Evolutionary conservation across 2,113 vertebrate genomes (phyloP).

Genomic region (Donacobius atricapilla): DNA sequence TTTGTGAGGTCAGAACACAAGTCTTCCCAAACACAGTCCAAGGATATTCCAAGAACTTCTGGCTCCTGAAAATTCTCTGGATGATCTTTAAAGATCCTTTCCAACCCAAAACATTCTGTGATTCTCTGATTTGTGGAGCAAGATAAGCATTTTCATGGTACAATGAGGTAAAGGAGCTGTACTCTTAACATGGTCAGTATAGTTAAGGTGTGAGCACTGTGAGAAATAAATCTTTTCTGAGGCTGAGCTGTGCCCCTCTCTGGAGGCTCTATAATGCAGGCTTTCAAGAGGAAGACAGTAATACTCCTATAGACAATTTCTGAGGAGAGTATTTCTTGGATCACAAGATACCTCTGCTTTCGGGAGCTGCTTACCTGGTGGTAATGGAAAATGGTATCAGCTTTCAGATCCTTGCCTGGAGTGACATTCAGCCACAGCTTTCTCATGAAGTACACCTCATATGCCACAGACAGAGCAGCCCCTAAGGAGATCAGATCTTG

Average conservation of each 20-base stretch:
- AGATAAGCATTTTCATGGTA: background rate
- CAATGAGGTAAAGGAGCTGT: background rate
- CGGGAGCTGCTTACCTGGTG: constrained; percentile 85
- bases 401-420: constrained; percentile 87
- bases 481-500: constrained; percentile 52
- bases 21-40: background rate
- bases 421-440: constrained; percentile 90
- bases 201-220: background rate
- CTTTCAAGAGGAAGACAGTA: background rate
- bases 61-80: background rate
- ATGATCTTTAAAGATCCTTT: background rate
- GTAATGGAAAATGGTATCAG: constrained; percentile 91
- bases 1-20: background rate
- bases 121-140: background rate
- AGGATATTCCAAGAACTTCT: background rate
- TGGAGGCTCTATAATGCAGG: background rate
- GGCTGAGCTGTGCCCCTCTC: background rate
- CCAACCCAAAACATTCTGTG: background rate
- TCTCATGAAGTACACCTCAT: constrained; percentile 92
- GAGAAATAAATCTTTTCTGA: background rate
- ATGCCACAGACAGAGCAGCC: constrained; percentile 67
- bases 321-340: background rate
- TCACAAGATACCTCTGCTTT: background rate
- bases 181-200: background rate
- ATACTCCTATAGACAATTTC: background rate